Evolutionary conservation across 1,140 invertebrate species (phyloP).

Genomic region (Heliconius nattereri): DNA sequence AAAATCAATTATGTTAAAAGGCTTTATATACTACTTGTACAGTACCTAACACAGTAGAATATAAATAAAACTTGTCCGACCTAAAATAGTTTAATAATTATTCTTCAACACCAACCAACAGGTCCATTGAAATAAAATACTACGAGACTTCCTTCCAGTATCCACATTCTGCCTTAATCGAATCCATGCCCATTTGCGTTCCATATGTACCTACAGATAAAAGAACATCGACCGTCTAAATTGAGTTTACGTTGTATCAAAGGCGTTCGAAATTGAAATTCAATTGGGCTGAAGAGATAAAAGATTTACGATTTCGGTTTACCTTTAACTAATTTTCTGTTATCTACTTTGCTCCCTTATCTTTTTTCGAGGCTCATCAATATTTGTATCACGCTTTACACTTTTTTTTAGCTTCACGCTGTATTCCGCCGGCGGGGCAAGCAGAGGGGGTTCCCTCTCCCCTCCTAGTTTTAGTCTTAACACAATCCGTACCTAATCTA

Average conservation of each 20-base stretch:
- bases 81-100: background rate
- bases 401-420: too few relatives aligned
- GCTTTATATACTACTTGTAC: too few relatives aligned
- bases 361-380: background rate
- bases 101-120: background rate
- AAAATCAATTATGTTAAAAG: too few relatives aligned
- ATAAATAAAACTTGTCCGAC: too few relatives aligned
- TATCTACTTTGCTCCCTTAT: constrained; percentile 6
- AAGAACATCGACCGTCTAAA: constrained; percentile 23
- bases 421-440: too few relatives aligned
- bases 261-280: constrained; percentile 23
- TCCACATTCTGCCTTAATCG: background rate
- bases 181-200: constrained; percentile 15
- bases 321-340: constrained; percentile 20
- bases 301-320: constrained; percentile 20
- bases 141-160: background rate
- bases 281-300: constrained; percentile 20
- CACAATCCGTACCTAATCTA: too few relatives aligned
- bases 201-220: constrained; percentile 10
- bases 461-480: too few relatives aligned
- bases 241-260: constrained; percentile 17
- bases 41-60: too few relatives aligned
- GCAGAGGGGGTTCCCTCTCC: too few relatives aligned
- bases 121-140: constrained; percentile 1
- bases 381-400: background rate